Conservation (phyloP, 2,797 vertebrate species). For the Tympanoctomys barrerae region DNA sequence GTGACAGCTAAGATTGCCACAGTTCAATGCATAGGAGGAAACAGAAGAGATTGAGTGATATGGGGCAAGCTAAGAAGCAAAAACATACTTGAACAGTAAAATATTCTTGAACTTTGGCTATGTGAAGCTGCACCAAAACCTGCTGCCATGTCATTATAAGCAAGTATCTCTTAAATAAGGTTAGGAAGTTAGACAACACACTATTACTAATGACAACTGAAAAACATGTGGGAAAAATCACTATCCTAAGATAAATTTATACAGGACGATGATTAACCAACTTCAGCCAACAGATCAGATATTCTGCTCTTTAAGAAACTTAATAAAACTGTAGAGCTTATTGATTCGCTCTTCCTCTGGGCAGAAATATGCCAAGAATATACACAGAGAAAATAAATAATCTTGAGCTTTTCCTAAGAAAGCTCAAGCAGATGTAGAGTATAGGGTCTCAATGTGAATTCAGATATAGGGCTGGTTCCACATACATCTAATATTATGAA, state of each 20-base stretch:
- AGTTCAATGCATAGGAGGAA: slow-evolving; percentile 14
- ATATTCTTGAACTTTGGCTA: not conserved
- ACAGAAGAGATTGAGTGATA: not conserved
- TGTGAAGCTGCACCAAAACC: not conserved
- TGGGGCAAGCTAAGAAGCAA: not conserved
- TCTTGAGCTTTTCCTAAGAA: slow-evolving; percentile 49
- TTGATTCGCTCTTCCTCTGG: slow-evolving; percentile 80
- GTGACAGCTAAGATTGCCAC: not conserved
- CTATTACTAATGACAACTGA: slow-evolving; percentile 25
- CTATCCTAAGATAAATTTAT: slow-evolving; percentile 37
- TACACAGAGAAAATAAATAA: slow-evolving; percentile 82
- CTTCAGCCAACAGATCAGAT: slow-evolving; percentile 69
- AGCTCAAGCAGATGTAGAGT: slow-evolving; percentile 60
- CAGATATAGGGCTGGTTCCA: slow-evolving; percentile 51
- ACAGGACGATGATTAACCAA: slow-evolving; percentile 72
- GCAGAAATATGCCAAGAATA: slow-evolving; percentile 82
- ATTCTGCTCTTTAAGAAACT: slow-evolving; percentile 77
- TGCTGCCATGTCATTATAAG: not conserved
- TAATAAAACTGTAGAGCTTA: slow-evolving; percentile 82
- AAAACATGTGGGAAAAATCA: not conserved
- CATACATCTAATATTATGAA: slow-evolving; percentile 59
- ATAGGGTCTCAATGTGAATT: slow-evolving; percentile 27
- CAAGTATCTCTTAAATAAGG: slow-evolving; percentile 26
- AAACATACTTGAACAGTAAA: not conserved
- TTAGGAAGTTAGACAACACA: slow-evolving; percentile 30